A percentile compares a stretch with the other conserved stretches of the same genome.
Evolutionary conservation across 2,888 invertebrate species (phyloP).

Genomic region (Phortica okadai): DNA sequence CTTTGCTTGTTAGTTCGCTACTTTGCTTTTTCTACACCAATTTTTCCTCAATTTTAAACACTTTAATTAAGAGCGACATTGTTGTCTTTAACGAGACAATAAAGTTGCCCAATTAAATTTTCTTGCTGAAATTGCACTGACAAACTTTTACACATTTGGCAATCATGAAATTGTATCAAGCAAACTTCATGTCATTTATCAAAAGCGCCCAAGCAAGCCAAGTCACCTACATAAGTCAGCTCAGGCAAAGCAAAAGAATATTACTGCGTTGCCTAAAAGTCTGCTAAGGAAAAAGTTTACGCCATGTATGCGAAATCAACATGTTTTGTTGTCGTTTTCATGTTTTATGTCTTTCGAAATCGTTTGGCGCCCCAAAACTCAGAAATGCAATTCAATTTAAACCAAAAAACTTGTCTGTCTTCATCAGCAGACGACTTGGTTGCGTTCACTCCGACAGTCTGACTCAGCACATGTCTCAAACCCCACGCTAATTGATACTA

Average conservation of each 20-base stretch:
- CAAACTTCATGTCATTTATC: background rate
- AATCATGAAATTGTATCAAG: background rate
- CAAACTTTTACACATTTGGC: background rate
- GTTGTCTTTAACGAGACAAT: background rate
- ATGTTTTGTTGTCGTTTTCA: conserved; percentile 57
- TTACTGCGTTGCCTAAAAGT: background rate
- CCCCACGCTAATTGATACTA: too few relatives aligned
- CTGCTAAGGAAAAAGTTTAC: conserved; percentile 51
- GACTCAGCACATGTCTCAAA: too few relatives aligned
- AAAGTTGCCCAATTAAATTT: background rate
- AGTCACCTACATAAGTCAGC: background rate
- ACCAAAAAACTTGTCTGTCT: too few relatives aligned
- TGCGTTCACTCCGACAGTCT: too few relatives aligned
- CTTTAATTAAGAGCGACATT: conserved; percentile 11
- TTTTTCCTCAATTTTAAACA: background rate
- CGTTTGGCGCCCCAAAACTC: too few relatives aligned
- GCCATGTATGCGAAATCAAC: conserved; percentile 37
- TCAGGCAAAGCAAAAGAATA: background rate
- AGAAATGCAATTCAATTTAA: too few relatives aligned
- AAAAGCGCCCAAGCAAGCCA: background rate
- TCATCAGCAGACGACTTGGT: too few relatives aligned
- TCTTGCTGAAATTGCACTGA: background rate
- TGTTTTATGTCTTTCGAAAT: too few relatives aligned
- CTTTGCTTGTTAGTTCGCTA: background rate
- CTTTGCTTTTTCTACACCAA: background rate